Evolutionary conservation across 2,888 invertebrate genomes (phyloP).

Genomic region (Xiphydria camelus): DNA sequence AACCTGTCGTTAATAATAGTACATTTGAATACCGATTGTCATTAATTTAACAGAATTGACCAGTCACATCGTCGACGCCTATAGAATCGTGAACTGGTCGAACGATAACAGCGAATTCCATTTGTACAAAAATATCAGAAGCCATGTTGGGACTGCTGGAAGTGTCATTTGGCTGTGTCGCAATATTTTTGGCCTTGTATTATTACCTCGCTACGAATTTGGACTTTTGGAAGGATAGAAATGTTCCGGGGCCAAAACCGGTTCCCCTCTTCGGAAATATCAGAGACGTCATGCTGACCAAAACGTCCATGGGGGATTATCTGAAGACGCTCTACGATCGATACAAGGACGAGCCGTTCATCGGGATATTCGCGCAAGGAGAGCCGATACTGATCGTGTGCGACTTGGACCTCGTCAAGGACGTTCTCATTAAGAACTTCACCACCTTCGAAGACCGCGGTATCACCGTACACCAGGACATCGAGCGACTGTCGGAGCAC

Average conservation of each 20-base stretch:
- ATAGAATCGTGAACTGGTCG: slow-evolving; percentile 48
- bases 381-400: slow-evolving; percentile 17
- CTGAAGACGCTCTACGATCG: neutral
- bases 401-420: slow-evolving; percentile 21
- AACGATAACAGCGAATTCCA: slow-evolving; percentile 49
- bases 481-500: slow-evolving; percentile 49
- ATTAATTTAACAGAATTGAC: slow-evolving; percentile 52
- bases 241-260: slow-evolving; percentile 8
- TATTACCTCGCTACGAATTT: slow-evolving; percentile 10
- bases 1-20: too few species aligned
- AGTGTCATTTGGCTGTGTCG: neutral
- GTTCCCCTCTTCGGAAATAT: neutral
- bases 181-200: slow-evolving; percentile 12
- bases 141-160: slow-evolving; percentile 12
- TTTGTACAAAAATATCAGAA: slow-evolving; percentile 41
- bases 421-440: slow-evolving; percentile 24
- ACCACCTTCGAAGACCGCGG: slow-evolving; percentile 23
- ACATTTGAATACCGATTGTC: too few species aligned
- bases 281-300: neutral
- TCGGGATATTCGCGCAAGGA: neutral
- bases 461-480: slow-evolving; percentile 17
- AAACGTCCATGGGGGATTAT: neutral
- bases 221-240: slow-evolving; percentile 23
- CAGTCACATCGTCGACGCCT: slow-evolving; percentile 56
- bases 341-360: neutral